Conservation (phyloP, 2,797 vertebrate species). For the Pseudotriccus pelzelni region DNA sequence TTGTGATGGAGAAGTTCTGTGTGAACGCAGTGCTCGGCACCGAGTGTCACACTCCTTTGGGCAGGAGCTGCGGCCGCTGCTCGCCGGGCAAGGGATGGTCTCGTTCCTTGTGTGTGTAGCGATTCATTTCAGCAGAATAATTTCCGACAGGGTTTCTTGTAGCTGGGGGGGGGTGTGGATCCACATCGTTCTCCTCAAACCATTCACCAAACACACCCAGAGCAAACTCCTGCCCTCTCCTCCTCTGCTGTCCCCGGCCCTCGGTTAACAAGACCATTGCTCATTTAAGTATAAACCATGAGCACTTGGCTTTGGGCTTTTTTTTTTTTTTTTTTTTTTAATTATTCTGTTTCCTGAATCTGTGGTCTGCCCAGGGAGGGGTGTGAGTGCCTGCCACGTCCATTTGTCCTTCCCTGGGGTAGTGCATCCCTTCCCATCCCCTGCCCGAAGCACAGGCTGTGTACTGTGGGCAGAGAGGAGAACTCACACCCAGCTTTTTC, state of each 20-base stretch:
- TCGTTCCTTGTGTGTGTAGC: rapidly evolving
- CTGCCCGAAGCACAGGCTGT: rapidly evolving
- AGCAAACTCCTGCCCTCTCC: background rate
- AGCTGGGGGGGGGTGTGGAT: rapidly evolving
- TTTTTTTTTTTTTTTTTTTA: background rate
- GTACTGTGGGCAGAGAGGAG: rapidly evolving
- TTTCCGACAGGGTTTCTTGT: rapidly evolving
- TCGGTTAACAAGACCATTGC: rapidly evolving
- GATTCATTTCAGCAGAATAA: background rate
- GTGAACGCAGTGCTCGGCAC: background rate
- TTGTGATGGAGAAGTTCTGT: background rate
- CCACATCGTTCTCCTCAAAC: rapidly evolving
- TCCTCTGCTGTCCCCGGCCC: too few species aligned
- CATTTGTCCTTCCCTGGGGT: rapidly evolving
- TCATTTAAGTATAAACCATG: background rate
- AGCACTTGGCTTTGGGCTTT: background rate
- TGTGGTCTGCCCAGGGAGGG: too few species aligned
- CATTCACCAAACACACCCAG: rapidly evolving
- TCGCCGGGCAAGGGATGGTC: rapidly evolving
- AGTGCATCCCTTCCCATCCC: background rate
- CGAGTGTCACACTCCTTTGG: too few species aligned
- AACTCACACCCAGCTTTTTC: background rate
- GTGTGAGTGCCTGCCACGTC: background rate
- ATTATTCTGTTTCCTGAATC: background rate
- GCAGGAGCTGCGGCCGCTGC: background rate